Percentiles rank a stretch among this genome's conserved stretches.
phyloP scores from a whole-genome alignment of 2,888 invertebrate species.

The Drosophila longiperda region DNA sequence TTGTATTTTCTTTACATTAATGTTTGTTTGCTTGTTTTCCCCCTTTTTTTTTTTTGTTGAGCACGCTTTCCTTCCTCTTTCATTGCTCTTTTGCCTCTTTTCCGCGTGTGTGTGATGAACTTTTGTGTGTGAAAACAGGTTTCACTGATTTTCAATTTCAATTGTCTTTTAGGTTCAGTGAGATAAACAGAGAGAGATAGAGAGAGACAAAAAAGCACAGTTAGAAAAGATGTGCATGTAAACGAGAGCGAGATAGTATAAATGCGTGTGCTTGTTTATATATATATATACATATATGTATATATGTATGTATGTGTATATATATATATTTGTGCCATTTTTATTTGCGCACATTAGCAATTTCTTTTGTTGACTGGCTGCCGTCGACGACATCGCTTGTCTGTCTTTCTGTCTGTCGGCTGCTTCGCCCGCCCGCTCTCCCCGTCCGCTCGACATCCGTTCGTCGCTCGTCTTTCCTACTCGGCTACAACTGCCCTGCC shows the following conservation, averaged over 20 bases:
- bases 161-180: conserved; percentile 57
- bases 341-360: conserved; percentile 75
- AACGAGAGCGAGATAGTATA: conserved; percentile 7
- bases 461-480: neutral
- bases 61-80: conserved; percentile 1
- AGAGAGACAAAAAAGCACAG: conserved; percentile 1
- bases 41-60: conserved; percentile 10
- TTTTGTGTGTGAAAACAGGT: conserved; percentile 69
- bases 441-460: conserved; percentile 28
- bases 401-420: conserved; percentile 1
- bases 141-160: conserved; percentile 77
- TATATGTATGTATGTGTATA: neutral
- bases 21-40: conserved; percentile 36
- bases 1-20: neutral
- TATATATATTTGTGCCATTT: conserved; percentile 64
- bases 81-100: neutral
- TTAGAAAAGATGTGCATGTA: conserved; percentile 4
- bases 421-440: conserved; percentile 1
- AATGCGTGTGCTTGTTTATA: neutral
- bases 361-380: conserved; percentile 71
- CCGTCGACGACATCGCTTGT: conserved; percentile 25
- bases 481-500: neutral
- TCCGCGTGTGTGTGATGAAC: conserved; percentile 51
- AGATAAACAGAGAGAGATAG: conserved; percentile 14
- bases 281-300: neutral